Evolutionary conservation across 53 echinoderm and acorn worm species (phyloP), one percentile per base, ranked within the genome.

Genomic region (Antedon mediterranea): DNA sequence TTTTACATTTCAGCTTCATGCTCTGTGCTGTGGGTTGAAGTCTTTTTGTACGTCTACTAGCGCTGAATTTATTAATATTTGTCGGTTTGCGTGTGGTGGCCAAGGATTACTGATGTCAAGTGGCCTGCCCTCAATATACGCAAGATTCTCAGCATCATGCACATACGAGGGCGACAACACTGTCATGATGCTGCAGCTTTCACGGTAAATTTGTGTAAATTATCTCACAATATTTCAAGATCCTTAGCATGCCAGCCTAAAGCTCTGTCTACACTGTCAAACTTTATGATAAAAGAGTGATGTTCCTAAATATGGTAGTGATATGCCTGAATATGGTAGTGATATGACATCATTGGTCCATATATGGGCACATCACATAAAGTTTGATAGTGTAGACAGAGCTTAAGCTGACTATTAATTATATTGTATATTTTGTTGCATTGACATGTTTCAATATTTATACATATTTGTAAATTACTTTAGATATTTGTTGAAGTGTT

Each of bases 151-250:
- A 0, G 89, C 83, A 14, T 78, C 87, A 33, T 87, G 84, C 33
- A 95, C 89, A 31, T 86, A 82, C 71, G 97, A 95, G 74, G 97
- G 97, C n/a, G 91, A 91, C 30, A 95, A 89, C 74, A 87, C 89
- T 71, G 90, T 92, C 33, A 85, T 95, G 78, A 80, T 84, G 37
- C 76, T 91, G 20, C 97, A 95, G 78, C 76, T 80, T 5, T 89
- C 97, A 29, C 87, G 91, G 97, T 95, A 82, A 71, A n/a, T n/a
- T n/a, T n/a, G n/a, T n/a, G n/a, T n/a, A n/a, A n/a, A n/a, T n/a
- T n/a, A n/a, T n/a, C n/a, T n/a, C n/a, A n/a, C n/a, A n/a, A n/a
- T n/a, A n/a, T n/a, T n/a, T n/a, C n/a, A n/a, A n/a, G n/a, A n/a
- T n/a, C n/a, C n/a, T n/a, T n/a, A n/a, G n/a, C n/a, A n/a, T n/a